A percentile compares a stretch with the other conserved stretches of the same genome.
Conservation (phyloP, 1,140 invertebrate species). For the Drosophila ficusphila region DNA sequence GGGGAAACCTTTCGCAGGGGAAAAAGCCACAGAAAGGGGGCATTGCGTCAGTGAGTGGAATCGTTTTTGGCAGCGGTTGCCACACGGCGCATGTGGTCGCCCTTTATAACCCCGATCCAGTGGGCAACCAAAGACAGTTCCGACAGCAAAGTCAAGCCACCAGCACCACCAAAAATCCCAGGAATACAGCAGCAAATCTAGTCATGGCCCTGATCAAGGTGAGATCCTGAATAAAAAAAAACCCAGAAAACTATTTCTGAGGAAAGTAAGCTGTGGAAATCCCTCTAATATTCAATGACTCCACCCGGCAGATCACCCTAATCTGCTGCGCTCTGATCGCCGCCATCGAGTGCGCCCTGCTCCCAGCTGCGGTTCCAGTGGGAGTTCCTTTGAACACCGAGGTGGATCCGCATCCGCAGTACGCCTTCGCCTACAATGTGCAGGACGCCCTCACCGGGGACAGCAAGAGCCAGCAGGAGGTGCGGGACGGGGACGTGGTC, state of each 20-base stretch:
- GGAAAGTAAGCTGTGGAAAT: too few relatives aligned
- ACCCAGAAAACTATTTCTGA: too few relatives aligned
- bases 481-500: slow-evolving; percentile 87
- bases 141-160: slow-evolving; percentile 44
- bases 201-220: slow-evolving; percentile 80
- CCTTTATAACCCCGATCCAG: slow-evolving; percentile 58
- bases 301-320: slow-evolving; percentile 39
- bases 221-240: too few relatives aligned
- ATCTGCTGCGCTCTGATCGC: slow-evolving; percentile 63
- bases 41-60: slow-evolving; percentile 45
- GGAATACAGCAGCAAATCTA: slow-evolving; percentile 22
- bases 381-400: slow-evolving; percentile 83
- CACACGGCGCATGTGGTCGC: slow-evolving; percentile 14
- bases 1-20: slow-evolving; percentile 49
- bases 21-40: slow-evolving; percentile 11
- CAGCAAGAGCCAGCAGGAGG: slow-evolving; percentile 87
- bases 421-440: slow-evolving; percentile 87
- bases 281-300: too few relatives aligned
- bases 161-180: slow-evolving; percentile 6
- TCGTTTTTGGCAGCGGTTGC: slow-evolving; percentile 62
- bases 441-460: slow-evolving; percentile 87
- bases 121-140: slow-evolving; percentile 36
- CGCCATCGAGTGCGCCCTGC: slow-evolving; percentile 61
- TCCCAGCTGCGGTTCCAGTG: slow-evolving; percentile 71
- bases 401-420: slow-evolving; percentile 86